Evolutionary conservation across 2,888 invertebrate genomes (phyloP), one percentile per base, ranked within the genome.

Genomic region (Aphodius sticticus): DNA sequence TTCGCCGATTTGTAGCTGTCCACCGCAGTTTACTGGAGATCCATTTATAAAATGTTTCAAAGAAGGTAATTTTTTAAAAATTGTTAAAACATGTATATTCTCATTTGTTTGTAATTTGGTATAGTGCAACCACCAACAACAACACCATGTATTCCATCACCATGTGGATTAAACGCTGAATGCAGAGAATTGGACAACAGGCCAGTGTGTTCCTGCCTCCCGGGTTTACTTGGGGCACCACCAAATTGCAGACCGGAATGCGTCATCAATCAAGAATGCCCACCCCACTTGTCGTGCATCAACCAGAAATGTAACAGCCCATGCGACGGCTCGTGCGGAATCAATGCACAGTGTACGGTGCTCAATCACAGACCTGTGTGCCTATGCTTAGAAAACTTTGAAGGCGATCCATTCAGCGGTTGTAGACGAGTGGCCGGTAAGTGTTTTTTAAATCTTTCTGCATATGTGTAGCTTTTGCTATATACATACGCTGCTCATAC

Each of bases 221-320:
- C 92, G 6, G 94, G 94, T 53, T 95, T 94, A 90, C 90, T 94
- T n/a, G 95, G 95, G 4, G 93, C 94, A 0, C 95, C 95, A n/a
- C 95, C 95, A 0, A 91, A 94, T 81, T 95, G 95, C 85, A 92
- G 95, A 77, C 95, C 95, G 0, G 94, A 95, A 87, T 96, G 96
- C 87, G 90, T 94, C 75, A 94, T 95, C 84, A 93, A 95, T 86
- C 93, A 94, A 87, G 95, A 96, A 85, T 96, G 96, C 86, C 94
- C 95, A 0, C 92, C 93, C 16, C 92, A 93, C 81, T 91, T 95
- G 35, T 93, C 95, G 16, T 96, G 96, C 86, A 90, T 94, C 14
- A 92, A 92, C 83, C 91, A 93, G 84, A 94, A 93, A 83, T 96
- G 96, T 86, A 90, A 92, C 81, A 94, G 96, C 87, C 95, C 96